Conservation (phyloP, 1,140 invertebrate genomes). For the Coptotermes formosanus region DNA sequence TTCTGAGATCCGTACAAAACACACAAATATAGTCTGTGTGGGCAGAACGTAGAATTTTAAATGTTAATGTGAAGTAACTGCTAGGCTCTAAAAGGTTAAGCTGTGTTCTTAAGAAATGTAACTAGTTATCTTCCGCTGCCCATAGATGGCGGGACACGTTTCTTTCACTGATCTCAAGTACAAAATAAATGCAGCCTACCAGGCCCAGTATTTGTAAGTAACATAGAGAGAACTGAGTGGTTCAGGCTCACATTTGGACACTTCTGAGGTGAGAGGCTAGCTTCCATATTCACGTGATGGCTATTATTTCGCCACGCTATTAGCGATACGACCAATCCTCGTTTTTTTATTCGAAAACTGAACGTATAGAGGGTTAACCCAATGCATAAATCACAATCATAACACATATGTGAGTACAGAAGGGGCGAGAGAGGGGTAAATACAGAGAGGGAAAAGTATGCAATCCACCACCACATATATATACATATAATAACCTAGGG, state of each 20-base stretch:
- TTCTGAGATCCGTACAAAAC: too few species aligned
- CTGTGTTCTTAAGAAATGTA: too few species aligned
- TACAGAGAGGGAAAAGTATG: slow-evolving; percentile 14
- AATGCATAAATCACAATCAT: slow-evolving; percentile 19
- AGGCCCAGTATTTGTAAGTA: too few species aligned
- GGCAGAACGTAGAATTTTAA: too few species aligned
- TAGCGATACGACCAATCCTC: slow-evolving; percentile 11
- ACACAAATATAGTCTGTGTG: too few species aligned
- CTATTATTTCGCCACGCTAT: slow-evolving; percentile 15
- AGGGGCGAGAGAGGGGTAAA: not conserved
- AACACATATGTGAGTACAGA: slow-evolving; percentile 12
- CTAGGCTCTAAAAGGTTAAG: too few species aligned
- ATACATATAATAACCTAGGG: slow-evolving; percentile 16
- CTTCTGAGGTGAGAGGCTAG: not conserved
- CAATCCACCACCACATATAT: not conserved
- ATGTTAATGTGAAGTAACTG: too few species aligned
- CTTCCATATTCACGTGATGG: slow-evolving; percentile 11
- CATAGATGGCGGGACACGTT: too few species aligned
- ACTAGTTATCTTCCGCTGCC: too few species aligned
- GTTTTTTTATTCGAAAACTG: not conserved
- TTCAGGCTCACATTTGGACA: not conserved
- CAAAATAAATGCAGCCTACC: too few species aligned
- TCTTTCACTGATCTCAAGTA: too few species aligned
- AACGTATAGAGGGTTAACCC: slow-evolving; percentile 12
- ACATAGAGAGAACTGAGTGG: not conserved